A percentile compares a stretch with the other conserved stretches of the same genome.
These are phyloP conservation scores for Gadopsis bispinosus DNA, from an alignment of 2,797 vertebrate genomes.

Conservation along the genomic window DNA sequence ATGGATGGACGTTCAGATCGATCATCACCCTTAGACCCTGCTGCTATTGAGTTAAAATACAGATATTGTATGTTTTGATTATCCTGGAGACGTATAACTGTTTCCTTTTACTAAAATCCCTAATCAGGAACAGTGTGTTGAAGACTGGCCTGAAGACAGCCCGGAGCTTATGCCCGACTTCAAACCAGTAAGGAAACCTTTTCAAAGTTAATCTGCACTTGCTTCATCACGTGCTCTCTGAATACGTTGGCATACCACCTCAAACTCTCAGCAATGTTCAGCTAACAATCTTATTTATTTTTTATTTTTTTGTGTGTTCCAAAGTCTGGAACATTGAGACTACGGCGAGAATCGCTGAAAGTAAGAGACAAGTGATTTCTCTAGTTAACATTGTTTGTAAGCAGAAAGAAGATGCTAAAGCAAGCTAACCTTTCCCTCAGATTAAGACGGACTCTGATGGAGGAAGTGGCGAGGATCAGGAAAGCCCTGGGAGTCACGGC, in stretches of 20 bases:
- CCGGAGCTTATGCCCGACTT: constrained; percentile 75
- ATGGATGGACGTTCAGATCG: neutral
- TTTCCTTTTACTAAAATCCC: constrained; percentile 1
- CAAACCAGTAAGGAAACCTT: constrained; percentile 78
- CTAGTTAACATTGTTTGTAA: neutral
- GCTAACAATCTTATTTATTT: too few species aligned
- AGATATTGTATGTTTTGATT: neutral
- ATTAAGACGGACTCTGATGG: constrained; percentile 41
- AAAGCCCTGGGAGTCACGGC: constrained; percentile 2
- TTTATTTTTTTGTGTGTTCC: neutral
- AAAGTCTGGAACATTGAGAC: constrained; percentile 79
- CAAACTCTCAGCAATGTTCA: neutral
- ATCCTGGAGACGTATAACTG: neutral
- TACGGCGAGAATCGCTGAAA: constrained; percentile 78
- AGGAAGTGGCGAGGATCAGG: constrained; percentile 61
- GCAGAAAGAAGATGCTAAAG: neutral
- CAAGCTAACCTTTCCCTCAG: constrained; percentile 28
- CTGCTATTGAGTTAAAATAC: neutral
- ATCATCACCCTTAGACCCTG: neutral
- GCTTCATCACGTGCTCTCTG: neutral
- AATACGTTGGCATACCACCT: neutral
- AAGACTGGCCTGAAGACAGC: constrained; percentile 87
- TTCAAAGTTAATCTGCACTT: neutral
- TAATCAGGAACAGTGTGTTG: constrained; percentile 83
- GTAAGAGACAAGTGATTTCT: constrained; percentile 37